phyloP scores from a whole-genome alignment of 2,797 vertebrate genomes.

The Gymnopithys bicolor region DNA sequence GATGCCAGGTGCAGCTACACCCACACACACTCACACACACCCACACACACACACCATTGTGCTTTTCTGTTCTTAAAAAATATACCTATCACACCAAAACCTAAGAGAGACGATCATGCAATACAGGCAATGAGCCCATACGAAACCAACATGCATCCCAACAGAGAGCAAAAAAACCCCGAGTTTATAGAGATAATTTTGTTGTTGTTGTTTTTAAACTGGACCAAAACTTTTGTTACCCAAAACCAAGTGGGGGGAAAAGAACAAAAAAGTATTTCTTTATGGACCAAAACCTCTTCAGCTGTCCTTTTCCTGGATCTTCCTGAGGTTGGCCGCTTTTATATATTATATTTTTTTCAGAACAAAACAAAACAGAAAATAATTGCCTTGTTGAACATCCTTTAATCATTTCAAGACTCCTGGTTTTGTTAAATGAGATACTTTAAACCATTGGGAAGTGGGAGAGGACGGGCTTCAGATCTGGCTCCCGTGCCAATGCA shows the following conservation, averaged over 20 bases:
- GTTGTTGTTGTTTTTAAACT: conserved; percentile 68
- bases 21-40: background rate
- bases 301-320: conserved; percentile 68
- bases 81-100: conserved; percentile 44
- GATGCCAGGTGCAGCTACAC: conserved; percentile 45
- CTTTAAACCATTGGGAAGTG: conserved; percentile 22
- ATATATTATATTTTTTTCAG: conserved; percentile 75
- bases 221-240: conserved; percentile 77
- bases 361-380: conserved; percentile 38
- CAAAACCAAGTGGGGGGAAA: conserved; percentile 27
- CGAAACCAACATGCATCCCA: conserved; percentile 46
- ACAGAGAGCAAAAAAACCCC: conserved; percentile 60
- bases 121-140: conserved; percentile 59
- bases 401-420: conserved; percentile 63
- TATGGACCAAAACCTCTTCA: conserved; percentile 74
- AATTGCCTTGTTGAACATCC: conserved; percentile 64
- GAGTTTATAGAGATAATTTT: conserved; percentile 64
- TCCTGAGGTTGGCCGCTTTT: conserved; percentile 70
- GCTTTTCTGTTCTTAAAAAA: conserved; percentile 35
- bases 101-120: conserved; percentile 70
- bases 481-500: background rate
- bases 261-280: conserved; percentile 61
- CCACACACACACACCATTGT: background rate
- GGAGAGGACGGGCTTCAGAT: conserved; percentile 7
- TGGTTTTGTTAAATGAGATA: conserved; percentile 39